phyloP scores from a whole-genome alignment of 2,113 vertebrate species.

The Platanista minor region DNA sequence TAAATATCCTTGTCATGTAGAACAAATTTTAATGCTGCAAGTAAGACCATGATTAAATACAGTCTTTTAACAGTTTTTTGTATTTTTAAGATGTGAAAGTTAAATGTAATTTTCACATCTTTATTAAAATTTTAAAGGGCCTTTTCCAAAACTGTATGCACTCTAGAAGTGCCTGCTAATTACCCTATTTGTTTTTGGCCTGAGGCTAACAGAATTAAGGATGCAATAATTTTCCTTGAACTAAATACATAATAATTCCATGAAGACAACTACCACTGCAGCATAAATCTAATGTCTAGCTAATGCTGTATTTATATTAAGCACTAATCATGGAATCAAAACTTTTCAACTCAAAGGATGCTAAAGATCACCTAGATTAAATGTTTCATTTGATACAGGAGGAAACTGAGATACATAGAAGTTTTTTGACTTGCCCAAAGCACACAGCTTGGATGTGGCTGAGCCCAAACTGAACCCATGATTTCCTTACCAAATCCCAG shows the following conservation, averaged over 20 bases:
- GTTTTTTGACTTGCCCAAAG: neutral
- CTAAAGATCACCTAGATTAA: neutral
- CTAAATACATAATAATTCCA: neutral
- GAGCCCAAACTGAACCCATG: neutral
- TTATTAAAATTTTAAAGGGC: neutral
- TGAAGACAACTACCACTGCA: neutral
- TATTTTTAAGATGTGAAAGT: neutral
- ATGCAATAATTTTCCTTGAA: neutral
- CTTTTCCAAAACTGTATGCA: neutral
- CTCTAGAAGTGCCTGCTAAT: neutral
- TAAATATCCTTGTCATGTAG: conserved; percentile 34
- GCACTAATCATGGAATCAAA: neutral
- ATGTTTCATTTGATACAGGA: neutral
- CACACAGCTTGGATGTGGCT: neutral
- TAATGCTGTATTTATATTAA: neutral
- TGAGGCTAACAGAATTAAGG: neutral
- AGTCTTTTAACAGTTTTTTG: neutral
- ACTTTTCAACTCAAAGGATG: neutral
- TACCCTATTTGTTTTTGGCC: neutral
- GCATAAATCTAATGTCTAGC: neutral
- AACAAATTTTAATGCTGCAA: conserved; percentile 17
- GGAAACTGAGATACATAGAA: neutral
- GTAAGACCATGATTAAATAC: neutral
- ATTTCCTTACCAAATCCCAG: neutral
- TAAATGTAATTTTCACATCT: conserved; percentile 10